Percentiles rank a stretch among this genome's conserved stretches.
Conservation (phyloP, 2,113 vertebrate species). For the Toxotes chatareus region DNA sequence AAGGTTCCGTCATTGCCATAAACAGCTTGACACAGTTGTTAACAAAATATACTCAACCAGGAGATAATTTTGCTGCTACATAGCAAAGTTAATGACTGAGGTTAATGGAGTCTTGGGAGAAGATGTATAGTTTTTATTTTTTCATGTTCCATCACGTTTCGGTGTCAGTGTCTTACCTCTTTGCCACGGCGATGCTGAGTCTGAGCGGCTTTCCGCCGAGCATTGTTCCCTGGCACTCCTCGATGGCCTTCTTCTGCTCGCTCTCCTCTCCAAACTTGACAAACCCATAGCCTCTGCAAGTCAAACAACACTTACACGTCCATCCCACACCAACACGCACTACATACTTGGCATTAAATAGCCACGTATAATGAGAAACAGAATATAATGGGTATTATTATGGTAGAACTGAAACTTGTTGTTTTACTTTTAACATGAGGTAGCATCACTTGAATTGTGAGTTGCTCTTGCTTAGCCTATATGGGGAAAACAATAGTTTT, state of each 20-base stretch:
- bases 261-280: slow-evolving; percentile 92
- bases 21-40: too few species aligned
- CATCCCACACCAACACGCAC: slow-evolving; percentile 18
- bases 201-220: slow-evolving; percentile 91
- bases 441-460: slow-evolving; percentile 90
- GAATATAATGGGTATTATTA: slow-evolving; percentile 85
- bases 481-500: slow-evolving; percentile 90
- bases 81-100: too few species aligned
- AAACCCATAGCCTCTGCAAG: slow-evolving; percentile 91
- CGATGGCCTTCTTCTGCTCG: slow-evolving; percentile 94
- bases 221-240: slow-evolving; percentile 92
- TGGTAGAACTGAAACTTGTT: slow-evolving; percentile 89
- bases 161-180: slow-evolving; percentile 80
- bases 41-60: too few species aligned
- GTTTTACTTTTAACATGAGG: slow-evolving; percentile 91
- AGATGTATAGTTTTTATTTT: neutral
- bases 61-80: too few species aligned
- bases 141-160: neutral
- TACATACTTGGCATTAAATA: slow-evolving; percentile 78
- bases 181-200: slow-evolving; percentile 91
- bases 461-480: slow-evolving; percentile 90
- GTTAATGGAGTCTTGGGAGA: too few species aligned
- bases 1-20: too few species aligned
- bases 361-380: slow-evolving; percentile 80
- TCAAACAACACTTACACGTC: slow-evolving; percentile 72